Evolutionary conservation across 2,113 vertebrate genomes (phyloP), one percentile per base, ranked within the genome.

Genomic region (Caranx ignobilis): DNA sequence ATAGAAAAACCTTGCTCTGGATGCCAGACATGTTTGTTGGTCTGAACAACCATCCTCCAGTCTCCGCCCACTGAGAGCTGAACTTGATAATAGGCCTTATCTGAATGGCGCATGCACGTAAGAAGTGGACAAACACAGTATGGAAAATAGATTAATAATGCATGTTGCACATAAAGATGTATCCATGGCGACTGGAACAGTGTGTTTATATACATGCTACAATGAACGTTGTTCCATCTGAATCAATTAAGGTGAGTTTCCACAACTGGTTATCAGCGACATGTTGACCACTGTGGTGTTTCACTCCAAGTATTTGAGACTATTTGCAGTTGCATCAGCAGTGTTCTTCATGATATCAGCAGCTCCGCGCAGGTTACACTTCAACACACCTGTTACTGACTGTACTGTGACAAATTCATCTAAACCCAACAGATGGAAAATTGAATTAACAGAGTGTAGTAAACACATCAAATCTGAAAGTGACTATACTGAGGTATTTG

Each of bases 61-160:
- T 13, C 2, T 45, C 13, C 8, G 13, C 15, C 18, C 0, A 18
- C 19, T 52, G 3, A 31, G 43, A 48, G 15, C 34, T 68, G 32
- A 69, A 26, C 26, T 26, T 26, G 15, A 57, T 2, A 26, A 19
- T 63, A 10, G 5, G 6, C 26, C 57, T 57, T 31, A 60, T 68
- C 4, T 54, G 64, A 78, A 48, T 21, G 50, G n/a, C 66, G 34
- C 18, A 16, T 54, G 13, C 54, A n/a, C 6, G 0, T 54, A 43
- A 69, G 61, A 83, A 37, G 6, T 41, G 11, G 39, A 60, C 32
- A 57, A 39, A 60, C 32, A 48, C 34, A 31, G 70, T 71, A 81
- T 78, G 90, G 90, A 91, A 92, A 91, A 79, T 9, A 0, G 0
- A 78, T 94, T n/a, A 89, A 94, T 89, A 83, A 93, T 93, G 79